Conservation (phyloP, 2,888 invertebrate species). For the Orthonevra nobilis region DNA sequence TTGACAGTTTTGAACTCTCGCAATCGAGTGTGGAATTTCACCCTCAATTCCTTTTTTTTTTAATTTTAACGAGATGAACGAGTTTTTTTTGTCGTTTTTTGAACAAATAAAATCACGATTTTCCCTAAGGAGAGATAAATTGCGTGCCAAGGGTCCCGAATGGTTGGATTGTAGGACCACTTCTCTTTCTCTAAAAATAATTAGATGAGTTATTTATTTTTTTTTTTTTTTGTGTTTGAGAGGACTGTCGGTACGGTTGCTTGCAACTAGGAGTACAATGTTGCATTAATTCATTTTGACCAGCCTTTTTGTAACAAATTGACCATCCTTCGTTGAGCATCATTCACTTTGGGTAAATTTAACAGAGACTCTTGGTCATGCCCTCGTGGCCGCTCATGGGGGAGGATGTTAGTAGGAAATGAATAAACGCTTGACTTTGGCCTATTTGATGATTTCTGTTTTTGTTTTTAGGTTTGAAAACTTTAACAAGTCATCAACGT, state of each 20-base stretch:
- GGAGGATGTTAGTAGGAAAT: too few species aligned
- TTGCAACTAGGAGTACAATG: too few species aligned
- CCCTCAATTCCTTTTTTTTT: not conserved
- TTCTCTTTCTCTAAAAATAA: too few species aligned
- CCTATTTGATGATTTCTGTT: too few species aligned
- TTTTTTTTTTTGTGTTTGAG: too few species aligned
- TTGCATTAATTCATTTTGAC: too few species aligned
- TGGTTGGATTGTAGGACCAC: conserved; percentile 1
- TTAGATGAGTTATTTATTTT: too few species aligned
- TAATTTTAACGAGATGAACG: not conserved
- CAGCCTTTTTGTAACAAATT: not conserved
- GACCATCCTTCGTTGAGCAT: not conserved
- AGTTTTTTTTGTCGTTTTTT: conserved; percentile 25
- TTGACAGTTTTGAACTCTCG: conserved; percentile 39
- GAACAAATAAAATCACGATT: conserved; percentile 55
- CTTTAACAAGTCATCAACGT: too few species aligned
- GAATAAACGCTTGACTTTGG: too few species aligned
- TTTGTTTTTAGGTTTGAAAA: too few species aligned
- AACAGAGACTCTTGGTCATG: not conserved
- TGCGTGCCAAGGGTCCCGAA: conserved; percentile 9
- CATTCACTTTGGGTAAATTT: conserved; percentile 5
- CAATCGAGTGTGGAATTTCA: conserved; percentile 44
- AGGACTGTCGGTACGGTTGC: too few species aligned
- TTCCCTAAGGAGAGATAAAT: not conserved
- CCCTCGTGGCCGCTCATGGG: too few species aligned